Base-by-base conservation (phyloP, 1,140 invertebrate species). In the Drosophila ananassae region DNA sequence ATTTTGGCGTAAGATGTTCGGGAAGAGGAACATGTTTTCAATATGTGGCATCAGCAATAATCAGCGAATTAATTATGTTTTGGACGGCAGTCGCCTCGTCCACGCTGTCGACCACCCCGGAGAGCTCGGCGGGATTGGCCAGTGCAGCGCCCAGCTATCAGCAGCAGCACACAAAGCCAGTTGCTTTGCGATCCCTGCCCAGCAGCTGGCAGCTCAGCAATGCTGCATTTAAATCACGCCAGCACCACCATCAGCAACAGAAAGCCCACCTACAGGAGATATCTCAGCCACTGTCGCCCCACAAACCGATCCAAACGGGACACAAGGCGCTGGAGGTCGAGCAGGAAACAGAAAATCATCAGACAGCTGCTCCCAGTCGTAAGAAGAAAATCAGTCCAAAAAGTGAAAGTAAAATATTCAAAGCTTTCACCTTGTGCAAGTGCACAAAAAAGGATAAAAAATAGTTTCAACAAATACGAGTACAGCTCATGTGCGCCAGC, bases 81-180 rank as follows among this genome's bases (percentile, higher is more conserved):
- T 80, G 77, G 78, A 66, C 78, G 32, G 78, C 78, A 47, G 73
- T 80, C 32, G 77, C 78, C 52, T 76, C 78, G 28, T 76, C 77
- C 13, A 62, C 77, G n/a, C 55, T 80, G 12, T 22, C 66, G 10
- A 30, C 77, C 25, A 47, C 13, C 8, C 10, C 41, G 12, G 61
- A 60, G 17, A 54, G 47, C 22, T 60, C 77, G 22, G 47, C 77
- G 9, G 60, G 58, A 12, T 2, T 76, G 64, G 72, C 77, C 72
- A 80, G 77, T 39, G 77, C 77, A 10, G 66, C 77, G 21, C 77
- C 77, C 6, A 80, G 21, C 7, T 80, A 80, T 39, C 72, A 71
- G 47, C 77, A 79, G 44, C 72, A 64, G 25, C 77, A 79, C 46
- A 75, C 48, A 3, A 80, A 76, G 53, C 77, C 72, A 44, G 30